Conservation (phyloP, 2,113 vertebrate genomes). For the Podarcis cretensis region DNA sequence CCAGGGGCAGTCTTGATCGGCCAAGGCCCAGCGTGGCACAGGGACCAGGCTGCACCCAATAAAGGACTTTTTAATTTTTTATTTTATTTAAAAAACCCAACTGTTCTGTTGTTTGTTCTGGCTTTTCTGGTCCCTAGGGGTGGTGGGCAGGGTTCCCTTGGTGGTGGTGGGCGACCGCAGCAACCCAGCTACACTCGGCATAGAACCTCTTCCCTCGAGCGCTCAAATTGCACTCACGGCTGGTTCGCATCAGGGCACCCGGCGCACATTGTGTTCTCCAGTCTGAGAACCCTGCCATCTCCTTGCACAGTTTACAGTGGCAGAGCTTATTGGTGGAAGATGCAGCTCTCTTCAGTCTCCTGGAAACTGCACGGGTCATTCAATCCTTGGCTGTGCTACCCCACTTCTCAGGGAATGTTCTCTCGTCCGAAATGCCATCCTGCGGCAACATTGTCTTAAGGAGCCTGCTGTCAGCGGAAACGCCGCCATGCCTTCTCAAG, state of each 20-base stretch:
- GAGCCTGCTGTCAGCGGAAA: background rate
- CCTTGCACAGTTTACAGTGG: background rate
- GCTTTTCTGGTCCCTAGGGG: conserved; percentile 1
- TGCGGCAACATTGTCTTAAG: background rate
- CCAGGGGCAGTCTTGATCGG: conserved; percentile 25
- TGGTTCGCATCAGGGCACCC: background rate
- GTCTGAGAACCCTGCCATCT: background rate
- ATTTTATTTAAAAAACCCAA: conserved; percentile 73
- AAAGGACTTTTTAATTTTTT: conserved; percentile 78
- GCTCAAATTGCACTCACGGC: background rate
- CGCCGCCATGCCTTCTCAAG: background rate
- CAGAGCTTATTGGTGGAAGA: background rate
- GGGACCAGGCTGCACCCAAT: conserved; percentile 73
- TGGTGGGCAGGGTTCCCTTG: background rate
- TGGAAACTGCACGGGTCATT: background rate
- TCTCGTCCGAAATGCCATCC: background rate
- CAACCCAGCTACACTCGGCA: background rate
- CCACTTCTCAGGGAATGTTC: conserved; percentile 19
- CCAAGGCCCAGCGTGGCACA: conserved; percentile 21
- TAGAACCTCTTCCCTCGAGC: background rate
- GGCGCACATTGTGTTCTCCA: background rate
- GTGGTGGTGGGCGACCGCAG: background rate
- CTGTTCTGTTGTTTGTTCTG: conserved; percentile 59
- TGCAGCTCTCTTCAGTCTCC: background rate
- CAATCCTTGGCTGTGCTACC: background rate